Base-by-base conservation (phyloP, 2,797 vertebrate genomes). In the Parambassis ranga region DNA sequence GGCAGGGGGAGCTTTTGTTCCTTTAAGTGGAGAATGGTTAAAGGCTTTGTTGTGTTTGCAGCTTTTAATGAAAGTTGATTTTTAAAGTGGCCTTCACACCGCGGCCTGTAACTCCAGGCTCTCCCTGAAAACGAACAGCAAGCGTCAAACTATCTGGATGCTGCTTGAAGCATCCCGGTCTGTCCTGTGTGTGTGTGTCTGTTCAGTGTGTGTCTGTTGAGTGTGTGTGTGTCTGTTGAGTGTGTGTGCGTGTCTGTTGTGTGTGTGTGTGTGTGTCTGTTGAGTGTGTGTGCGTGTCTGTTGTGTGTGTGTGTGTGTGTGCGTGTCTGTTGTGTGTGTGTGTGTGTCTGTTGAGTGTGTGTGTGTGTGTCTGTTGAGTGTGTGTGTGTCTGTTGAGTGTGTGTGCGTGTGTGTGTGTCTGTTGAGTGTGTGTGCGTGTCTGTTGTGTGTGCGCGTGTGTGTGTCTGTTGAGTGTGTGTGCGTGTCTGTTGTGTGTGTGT, bases 1-100 rank as follows among this genome's bases (percentile, higher is more conserved):
- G 63, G 72, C 62, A 27, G 23, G 30, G 51, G 15, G n/a, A 42
- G 44, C 64, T 67, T 81, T 65, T 77, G 48, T 78, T 78, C 55
- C 39, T 68, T 61, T 71, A 74, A 75, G 23, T 46, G 28, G 64
- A 18, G 61, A 69, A 65, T 52, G 30, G 50, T 80, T 72, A 68
- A 77, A 67, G 61, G 59, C 66, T 71, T 66, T 67, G 23, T 65
- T 75, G 71, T 75, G 49, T 35, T 53, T 10, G 37, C 50, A 50
- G 64, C 63, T 64, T 32, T 53, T 50, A 60, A 77, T 4, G 7
- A 55, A 55, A 10, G 71, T 64, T 24, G 18, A 71, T 75, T 73
- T 60, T 30, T 41, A 46, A 76, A 81, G 47, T 50, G 42, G 33
- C 28, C 61, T n/a, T 13, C 6, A 9, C n/a, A n/a, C n/a, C n/a